Percentiles rank a stretch among this genome's conserved stretches.
Evolutionary conservation across 2,113 vertebrate species (phyloP).

Genomic region (Salvelinus fontinalis): DNA sequence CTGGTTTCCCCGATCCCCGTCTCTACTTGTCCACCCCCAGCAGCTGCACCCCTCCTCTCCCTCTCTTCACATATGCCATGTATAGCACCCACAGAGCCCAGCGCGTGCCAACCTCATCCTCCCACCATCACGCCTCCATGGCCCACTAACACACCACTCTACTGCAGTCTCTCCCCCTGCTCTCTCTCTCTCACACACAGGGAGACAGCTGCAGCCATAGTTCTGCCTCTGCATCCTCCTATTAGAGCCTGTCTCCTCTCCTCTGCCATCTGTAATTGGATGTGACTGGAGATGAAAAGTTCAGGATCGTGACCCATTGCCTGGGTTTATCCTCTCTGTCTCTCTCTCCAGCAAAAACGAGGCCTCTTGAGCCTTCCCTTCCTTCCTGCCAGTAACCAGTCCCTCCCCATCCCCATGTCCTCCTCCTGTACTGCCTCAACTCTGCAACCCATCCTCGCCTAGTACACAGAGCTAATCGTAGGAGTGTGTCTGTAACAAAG

Average conservation of each 20-base stretch:
- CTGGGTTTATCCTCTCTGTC: neutral
- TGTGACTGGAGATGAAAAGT: neutral
- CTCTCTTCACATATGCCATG: neutral
- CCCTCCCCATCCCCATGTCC: neutral
- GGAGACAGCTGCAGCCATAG: too few species aligned
- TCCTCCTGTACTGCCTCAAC: neutral
- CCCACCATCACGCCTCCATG: neutral
- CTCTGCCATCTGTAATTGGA: neutral
- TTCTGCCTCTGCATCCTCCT: too few species aligned
- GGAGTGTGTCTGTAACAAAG: too few species aligned
- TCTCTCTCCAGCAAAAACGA: neutral
- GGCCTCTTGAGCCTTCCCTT: neutral
- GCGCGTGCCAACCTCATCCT: neutral
- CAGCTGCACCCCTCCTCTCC: neutral
- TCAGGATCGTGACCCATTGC: neutral
- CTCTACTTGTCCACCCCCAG: neutral
- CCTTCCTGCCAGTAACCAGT: neutral
- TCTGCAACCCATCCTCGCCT: neutral
- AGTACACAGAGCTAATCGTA: too few species aligned
- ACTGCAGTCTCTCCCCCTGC: neutral
- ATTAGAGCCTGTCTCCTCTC: neutral
- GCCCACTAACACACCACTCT: neutral
- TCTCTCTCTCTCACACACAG: neutral
- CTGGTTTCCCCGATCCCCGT: neutral
- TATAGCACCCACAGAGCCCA: neutral